Conservation (phyloP, 2,888 invertebrate genomes). For the Polyommatus iphigenia region DNA sequence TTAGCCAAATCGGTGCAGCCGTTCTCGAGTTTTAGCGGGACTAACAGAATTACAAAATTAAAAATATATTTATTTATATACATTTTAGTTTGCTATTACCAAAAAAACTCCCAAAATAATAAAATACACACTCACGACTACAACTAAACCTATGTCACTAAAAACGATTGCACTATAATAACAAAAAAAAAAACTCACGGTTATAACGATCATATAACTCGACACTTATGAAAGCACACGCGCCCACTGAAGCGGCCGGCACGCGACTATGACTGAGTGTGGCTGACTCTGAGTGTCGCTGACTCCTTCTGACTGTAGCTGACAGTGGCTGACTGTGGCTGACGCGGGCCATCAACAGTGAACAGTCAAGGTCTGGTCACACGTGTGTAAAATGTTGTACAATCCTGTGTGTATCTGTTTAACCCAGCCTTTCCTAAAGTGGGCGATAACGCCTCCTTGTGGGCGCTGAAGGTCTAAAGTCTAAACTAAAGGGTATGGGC, state of each 20-base stretch:
- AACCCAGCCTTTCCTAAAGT: no score
- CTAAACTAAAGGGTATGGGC: no score
- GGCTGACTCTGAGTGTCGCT: not conserved
- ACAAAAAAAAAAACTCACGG: not conserved
- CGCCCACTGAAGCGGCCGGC: not conserved
- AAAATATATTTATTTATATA: no score
- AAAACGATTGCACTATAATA: not conserved
- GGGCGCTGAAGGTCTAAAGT: no score
- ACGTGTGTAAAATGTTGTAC: not conserved
- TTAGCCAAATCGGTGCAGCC: no score
- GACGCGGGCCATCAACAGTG: not conserved
- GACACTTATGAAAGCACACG: slow-evolving; percentile 12
- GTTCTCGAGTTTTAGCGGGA: no score
- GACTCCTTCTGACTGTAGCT: not conserved
- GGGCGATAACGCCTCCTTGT: no score
- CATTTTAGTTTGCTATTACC: no score
- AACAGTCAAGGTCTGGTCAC: not conserved
- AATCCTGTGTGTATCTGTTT: no score
- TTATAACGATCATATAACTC: not conserved
- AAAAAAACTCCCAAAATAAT: no score
- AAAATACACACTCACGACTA: not conserved
- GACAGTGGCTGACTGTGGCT: not conserved
- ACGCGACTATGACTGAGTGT: not conserved
- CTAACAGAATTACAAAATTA: no score
- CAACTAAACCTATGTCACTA: not conserved